Evolutionary conservation across 2,113 vertebrate species (phyloP), one percentile per base, ranked within the genome.

Genomic region (Neolamprologus sp.): DNA sequence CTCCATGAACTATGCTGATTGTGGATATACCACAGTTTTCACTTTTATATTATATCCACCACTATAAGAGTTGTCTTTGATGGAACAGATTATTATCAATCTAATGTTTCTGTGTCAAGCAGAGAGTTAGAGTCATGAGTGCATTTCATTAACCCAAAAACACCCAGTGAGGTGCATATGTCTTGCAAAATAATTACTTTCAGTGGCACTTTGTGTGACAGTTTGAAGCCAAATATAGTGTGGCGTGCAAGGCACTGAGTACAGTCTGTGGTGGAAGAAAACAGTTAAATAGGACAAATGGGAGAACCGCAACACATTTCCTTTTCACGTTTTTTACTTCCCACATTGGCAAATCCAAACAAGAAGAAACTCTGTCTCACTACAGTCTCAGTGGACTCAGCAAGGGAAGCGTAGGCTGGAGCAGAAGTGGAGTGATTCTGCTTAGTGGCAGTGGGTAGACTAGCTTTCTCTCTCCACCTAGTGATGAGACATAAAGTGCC

Each of bases 401-500:
- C 12, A 13, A 83, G 26, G 51, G 13, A 81, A 79, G 88, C 19
- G 88, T 92, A 86, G 93, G 89, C 81, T 60, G 68, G 80, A 81
- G 88, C 16, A 83, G 78, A 84, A 87, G 65, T 63, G 81, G 73
- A 84, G 49, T 81, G 54, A 86, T 88, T 93, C 80, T 92, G 42
- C 71, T 85, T 49, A 28, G 89, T 85, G 81, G 81, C 60, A n/a
- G 87, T 93, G 87, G 90, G 84, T 21, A 40, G 80, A 58, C 7
- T 16, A 35, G 30, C 90, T 91, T 92, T 82, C 49, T 80, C 57
- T 83, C 33, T 82, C 63, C 19, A 51, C 47, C 86, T 89, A 73
- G 89, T 89, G 93, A 93, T 80, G 68, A 88, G 88, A 55, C 83
- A 83, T 88, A 87, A 89, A 87, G 89, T 80, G 68, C 51, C 58